Evolutionary conservation across 2,113 vertebrate species (phyloP).

Genomic region (Channa maculata): DNA sequence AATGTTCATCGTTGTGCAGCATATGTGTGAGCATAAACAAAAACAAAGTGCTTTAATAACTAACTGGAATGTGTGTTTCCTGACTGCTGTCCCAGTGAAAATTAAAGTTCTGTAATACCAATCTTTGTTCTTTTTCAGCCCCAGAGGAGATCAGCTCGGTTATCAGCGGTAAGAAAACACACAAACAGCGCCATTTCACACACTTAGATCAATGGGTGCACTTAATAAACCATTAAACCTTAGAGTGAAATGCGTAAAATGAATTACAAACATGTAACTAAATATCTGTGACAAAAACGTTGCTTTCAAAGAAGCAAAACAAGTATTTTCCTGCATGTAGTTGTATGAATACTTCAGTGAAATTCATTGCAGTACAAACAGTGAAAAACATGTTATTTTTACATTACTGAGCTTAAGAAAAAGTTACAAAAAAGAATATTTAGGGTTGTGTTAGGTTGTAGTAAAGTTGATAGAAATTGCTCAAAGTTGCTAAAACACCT

Average conservation of each 20-base stretch:
- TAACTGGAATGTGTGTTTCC: background rate
- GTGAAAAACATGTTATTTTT: background rate
- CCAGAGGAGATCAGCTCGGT: constrained; percentile 93
- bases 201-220: background rate
- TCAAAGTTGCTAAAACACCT: background rate
- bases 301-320: background rate
- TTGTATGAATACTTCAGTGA: background rate
- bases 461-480: background rate
- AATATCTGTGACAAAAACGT: background rate
- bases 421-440: background rate
- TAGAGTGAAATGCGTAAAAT: background rate
- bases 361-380: background rate
- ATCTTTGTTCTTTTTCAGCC: constrained; percentile 83
- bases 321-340: too few species aligned
- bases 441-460: background rate
- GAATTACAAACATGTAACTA: background rate
- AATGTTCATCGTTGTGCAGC: background rate
- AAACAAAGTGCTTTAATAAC: background rate
- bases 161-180: constrained; percentile 89
- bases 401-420: background rate
- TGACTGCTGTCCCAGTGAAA: background rate
- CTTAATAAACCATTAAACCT: background rate
- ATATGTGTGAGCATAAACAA: background rate
- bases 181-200: background rate
- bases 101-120: constrained; percentile 7